phyloP scores from a whole-genome alignment of 2,113 vertebrate genomes.

The Bothrops jararaca region DNA sequence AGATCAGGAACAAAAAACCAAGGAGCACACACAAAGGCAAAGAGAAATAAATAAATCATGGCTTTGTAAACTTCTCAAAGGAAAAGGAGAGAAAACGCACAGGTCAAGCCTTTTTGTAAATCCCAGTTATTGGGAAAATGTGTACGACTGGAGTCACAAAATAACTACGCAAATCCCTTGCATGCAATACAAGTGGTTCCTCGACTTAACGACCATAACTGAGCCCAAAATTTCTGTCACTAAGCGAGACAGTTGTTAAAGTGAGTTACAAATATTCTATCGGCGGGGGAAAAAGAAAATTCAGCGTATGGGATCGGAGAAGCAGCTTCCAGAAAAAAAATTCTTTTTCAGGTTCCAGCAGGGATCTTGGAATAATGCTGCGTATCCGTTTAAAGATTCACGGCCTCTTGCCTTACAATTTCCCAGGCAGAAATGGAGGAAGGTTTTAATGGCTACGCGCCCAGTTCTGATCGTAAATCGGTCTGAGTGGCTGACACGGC shows the following conservation, averaged over 20 bases:
- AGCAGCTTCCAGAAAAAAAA: not conserved
- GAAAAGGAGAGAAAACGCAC: accelerated
- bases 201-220: too few species aligned
- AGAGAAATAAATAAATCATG: not conserved
- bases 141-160: too few species aligned
- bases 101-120: not conserved
- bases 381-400: not conserved
- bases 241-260: too few species aligned
- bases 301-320: not conserved
- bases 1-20: constrained; percentile 24
- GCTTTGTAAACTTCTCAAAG: not conserved
- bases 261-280: not conserved
- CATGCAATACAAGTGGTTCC: too few species aligned
- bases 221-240: too few species aligned
- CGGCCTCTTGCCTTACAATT: not conserved
- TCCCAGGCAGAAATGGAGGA: not conserved
- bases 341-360: not conserved
- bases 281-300: not conserved
- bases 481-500: not conserved
- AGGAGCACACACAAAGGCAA: not conserved
- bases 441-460: not conserved
- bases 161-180: not conserved
- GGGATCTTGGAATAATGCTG: not conserved
- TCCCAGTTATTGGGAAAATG: not conserved
- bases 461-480: not conserved